Evolutionary conservation across 2,113 vertebrate species (phyloP).

Genomic region (Isichthys henryi): DNA sequence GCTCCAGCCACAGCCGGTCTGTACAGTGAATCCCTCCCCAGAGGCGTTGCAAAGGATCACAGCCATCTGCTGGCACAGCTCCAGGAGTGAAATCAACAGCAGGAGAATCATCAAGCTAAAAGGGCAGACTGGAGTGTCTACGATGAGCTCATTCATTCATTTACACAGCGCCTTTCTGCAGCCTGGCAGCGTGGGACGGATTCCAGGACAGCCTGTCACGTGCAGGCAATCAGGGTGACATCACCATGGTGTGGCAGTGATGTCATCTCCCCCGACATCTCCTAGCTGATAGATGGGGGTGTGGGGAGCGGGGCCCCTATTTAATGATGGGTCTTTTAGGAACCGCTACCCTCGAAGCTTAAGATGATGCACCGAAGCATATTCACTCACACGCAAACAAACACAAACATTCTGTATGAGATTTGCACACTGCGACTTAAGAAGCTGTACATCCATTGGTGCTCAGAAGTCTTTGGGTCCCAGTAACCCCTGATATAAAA

Average conservation of each 20-base stretch:
- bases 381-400: not conserved
- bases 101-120: slow-evolving; percentile 1
- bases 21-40: not conserved
- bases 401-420: not conserved
- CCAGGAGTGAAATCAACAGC: not conserved
- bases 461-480: not conserved
- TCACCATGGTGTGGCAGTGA: not conserved
- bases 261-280: not conserved
- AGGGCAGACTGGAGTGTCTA: not conserved
- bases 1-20: not conserved
- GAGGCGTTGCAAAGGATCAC: not conserved
- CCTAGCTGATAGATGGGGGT: not conserved
- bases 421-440: not conserved
- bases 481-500: not conserved
- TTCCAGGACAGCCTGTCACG: not conserved
- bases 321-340: not conserved
- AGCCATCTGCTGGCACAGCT: not conserved
- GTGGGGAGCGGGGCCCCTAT: not conserved
- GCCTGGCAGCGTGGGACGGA: not conserved
- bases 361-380: not conserved
- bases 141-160: slow-evolving; percentile 7
- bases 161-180: not conserved
- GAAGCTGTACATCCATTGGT: not conserved
- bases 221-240: not conserved
- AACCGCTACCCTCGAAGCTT: not conserved